phyloP scores from a whole-genome alignment of 2,113 vertebrate genomes.

The Gorsachius goisagi region DNA sequence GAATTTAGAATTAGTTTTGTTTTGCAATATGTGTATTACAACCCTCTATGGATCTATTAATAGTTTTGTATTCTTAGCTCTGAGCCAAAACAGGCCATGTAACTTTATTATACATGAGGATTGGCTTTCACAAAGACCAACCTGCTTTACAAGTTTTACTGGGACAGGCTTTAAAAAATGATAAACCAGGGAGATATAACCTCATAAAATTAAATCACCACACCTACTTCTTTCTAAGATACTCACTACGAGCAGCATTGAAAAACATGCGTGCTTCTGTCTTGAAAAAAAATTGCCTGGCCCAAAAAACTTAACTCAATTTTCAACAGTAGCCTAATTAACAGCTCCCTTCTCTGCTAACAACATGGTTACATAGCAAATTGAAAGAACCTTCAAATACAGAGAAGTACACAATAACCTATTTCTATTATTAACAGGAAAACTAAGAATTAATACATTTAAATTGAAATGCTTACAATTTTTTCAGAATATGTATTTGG shows the following conservation, averaged over 20 bases:
- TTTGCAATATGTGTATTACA: not conserved
- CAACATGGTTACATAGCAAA: not conserved
- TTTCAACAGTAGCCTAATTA: not conserved
- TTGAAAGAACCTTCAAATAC: not conserved
- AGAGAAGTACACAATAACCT: not conserved
- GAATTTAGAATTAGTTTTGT: not conserved
- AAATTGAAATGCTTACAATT: not conserved
- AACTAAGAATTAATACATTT: not conserved
- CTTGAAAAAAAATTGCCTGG: not conserved
- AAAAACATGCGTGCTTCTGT: not conserved
- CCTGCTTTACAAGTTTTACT: not conserved
- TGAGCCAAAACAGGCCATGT: not conserved
- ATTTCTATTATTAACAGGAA: not conserved
- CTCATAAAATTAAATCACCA: not conserved
- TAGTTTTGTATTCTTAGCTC: not conserved
- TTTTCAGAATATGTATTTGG: not conserved
- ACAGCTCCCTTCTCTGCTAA: not conserved
- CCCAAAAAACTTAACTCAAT: not conserved
- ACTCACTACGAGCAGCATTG: not conserved
- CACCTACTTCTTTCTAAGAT: not conserved
- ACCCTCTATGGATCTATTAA: not conserved
- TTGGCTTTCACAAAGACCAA: not conserved
- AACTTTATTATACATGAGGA: not conserved
- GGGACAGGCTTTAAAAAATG: slow-evolving; percentile 1
- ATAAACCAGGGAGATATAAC: slow-evolving; percentile 8